phyloP scores from a whole-genome alignment of 2,797 vertebrate genomes.

The Eutrigla gurnardus region DNA sequence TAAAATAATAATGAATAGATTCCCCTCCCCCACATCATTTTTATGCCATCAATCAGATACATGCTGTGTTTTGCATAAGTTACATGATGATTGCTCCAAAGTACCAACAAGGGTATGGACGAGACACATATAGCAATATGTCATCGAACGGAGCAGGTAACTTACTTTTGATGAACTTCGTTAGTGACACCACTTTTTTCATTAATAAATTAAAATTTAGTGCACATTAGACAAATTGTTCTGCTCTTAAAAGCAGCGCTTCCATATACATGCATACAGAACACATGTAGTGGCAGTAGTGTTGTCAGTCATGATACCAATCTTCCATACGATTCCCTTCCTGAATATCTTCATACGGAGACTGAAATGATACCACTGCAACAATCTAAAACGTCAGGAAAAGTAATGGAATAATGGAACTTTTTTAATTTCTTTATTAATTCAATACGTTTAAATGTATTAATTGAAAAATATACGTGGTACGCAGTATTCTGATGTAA shows the following conservation, averaged over 20 bases:
- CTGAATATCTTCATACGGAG: background rate
- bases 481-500: background rate
- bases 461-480: too few relatives aligned
- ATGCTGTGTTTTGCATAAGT: slow-evolving; percentile 27
- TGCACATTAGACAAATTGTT: slow-evolving; percentile 2
- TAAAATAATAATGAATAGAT: slow-evolving; percentile 31
- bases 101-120: slow-evolving; percentile 22
- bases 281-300: background rate
- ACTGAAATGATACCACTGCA: background rate
- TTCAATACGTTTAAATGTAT: background rate
- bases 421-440: background rate
- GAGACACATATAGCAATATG: slow-evolving; percentile 12
- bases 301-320: background rate
- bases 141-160: slow-evolving; percentile 5
- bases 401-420: background rate
- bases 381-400: background rate
- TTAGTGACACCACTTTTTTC: background rate
- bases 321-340: background rate
- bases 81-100: slow-evolving; percentile 25
- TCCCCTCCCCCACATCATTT: slow-evolving; percentile 1
- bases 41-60: slow-evolving; percentile 36
- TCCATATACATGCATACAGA: background rate
- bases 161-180: slow-evolving; percentile 15
- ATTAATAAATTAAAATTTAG: background rate
- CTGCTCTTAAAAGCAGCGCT: background rate